These are phyloP conservation scores for Erebia ligea DNA, from an alignment of 2,888 invertebrate genomes.

Conservation along the genomic window DNA sequence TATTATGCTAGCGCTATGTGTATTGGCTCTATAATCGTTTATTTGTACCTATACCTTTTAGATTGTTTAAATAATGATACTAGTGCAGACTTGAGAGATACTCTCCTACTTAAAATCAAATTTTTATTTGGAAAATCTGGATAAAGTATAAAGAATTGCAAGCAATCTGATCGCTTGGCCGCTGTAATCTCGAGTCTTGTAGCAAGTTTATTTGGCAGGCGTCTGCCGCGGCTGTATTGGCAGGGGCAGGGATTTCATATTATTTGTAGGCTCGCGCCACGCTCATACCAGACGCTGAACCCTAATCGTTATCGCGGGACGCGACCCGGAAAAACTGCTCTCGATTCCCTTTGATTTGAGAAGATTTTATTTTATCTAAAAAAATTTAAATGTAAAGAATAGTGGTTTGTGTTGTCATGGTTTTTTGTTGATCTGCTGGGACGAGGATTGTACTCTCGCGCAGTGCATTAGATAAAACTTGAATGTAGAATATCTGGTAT, in stretches of 20 bases:
- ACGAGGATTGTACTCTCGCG: too few relatives aligned
- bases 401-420: too few relatives aligned
- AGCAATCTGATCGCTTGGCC: background rate
- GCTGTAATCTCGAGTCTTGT: background rate
- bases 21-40: too few relatives aligned
- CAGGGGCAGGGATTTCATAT: slow-evolving; percentile 78
- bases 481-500: too few relatives aligned
- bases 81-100: too few relatives aligned
- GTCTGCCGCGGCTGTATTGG: slow-evolving; percentile 67
- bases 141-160: slow-evolving; percentile 8
- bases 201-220: slow-evolving; percentile 52
- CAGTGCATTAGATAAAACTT: too few relatives aligned
- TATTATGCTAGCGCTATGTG: too few relatives aligned
- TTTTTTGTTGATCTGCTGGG: too few relatives aligned
- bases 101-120: too few relatives aligned
- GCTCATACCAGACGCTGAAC: slow-evolving; percentile 61
- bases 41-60: too few relatives aligned
- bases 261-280: slow-evolving; percentile 68
- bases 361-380: background rate
- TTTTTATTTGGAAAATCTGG: background rate
- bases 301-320: slow-evolving; percentile 55
- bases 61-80: too few relatives aligned
- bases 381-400: too few relatives aligned
- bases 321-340: slow-evolving; percentile 63
- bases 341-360: slow-evolving; percentile 21